Conservation (phyloP, 1,140 invertebrate species). For the Laupala kohalensis region DNA sequence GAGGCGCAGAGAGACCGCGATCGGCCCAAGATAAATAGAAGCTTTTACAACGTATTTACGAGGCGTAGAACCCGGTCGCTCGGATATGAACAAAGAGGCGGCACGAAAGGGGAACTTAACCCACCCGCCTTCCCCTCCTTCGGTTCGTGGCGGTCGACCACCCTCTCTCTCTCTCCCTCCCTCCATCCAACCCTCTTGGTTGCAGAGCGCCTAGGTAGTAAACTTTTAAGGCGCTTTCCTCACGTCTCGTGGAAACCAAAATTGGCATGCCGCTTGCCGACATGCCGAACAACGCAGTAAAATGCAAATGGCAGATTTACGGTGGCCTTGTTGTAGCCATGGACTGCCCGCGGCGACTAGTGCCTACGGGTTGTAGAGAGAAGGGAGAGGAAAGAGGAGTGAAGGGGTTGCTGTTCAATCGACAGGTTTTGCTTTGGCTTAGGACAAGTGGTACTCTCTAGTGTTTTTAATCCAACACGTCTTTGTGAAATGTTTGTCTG, state of each 20-base stretch:
- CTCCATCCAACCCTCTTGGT: neutral
- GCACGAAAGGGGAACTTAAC: too few species aligned
- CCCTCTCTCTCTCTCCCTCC: too few species aligned
- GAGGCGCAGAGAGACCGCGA: neutral
- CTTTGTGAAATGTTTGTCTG: too few species aligned
- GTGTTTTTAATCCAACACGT: too few species aligned
- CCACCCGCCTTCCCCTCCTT: too few species aligned
- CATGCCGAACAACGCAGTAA: constrained; percentile 15
- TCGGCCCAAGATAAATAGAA: neutral
- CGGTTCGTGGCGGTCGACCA: too few species aligned
- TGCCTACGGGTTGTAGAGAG: too few species aligned
- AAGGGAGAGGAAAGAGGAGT: too few species aligned
- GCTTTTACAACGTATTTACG: neutral
- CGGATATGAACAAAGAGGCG: neutral
- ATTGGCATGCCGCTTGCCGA: constrained; percentile 15
- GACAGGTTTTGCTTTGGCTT: too few species aligned
- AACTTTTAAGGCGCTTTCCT: neutral
- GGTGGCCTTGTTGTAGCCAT: constrained; percentile 1
- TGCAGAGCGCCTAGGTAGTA: neutral
- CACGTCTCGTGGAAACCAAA: neutral
- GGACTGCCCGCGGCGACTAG: too few species aligned
- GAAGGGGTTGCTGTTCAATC: too few species aligned
- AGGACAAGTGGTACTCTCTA: too few species aligned
- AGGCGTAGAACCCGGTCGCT: neutral
- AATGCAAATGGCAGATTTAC: constrained; percentile 11